Evolutionary conservation across 2,797 vertebrate species (phyloP).

Genomic region (Philypnodon macrostomus): DNA sequence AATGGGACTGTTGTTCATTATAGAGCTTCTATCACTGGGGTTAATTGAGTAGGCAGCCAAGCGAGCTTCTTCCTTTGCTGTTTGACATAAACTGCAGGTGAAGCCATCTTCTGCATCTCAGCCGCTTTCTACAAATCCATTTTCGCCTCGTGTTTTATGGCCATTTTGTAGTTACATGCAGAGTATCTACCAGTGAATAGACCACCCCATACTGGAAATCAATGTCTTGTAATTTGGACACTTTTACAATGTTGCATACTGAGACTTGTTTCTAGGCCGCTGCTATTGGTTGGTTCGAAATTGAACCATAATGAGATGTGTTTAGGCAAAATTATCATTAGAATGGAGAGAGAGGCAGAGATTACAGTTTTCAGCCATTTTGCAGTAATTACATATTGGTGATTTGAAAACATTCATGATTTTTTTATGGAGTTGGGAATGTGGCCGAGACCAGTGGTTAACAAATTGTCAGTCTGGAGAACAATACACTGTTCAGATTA

Average conservation of each 20-base stretch:
- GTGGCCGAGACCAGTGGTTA: background rate
- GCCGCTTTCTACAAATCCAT: conserved; percentile 70
- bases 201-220: conserved; percentile 71
- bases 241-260: conserved; percentile 42
- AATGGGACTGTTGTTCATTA: conserved; percentile 85
- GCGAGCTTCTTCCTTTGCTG: conserved; percentile 79
- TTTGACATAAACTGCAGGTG: conserved; percentile 81
- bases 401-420: conserved; percentile 24
- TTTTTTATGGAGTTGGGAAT: conserved; percentile 11
- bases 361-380: conserved; percentile 20
- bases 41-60: conserved; percentile 86
- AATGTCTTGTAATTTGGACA: conserved; percentile 70
- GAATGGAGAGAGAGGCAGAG: conserved; percentile 34
- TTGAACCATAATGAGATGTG: conserved; percentile 53
- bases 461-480: no score
- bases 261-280: conserved; percentile 48
- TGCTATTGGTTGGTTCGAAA: conserved; percentile 55
- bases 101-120: conserved; percentile 72
- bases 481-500: no score
- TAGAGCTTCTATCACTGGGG: conserved; percentile 77
- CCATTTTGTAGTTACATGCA: conserved; percentile 58
- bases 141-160: conserved; percentile 72
- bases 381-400: conserved; percentile 31
- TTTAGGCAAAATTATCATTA: conserved; percentile 53
- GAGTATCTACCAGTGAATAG: conserved; percentile 62